These are phyloP conservation scores for Capromys pilorides DNA, from an alignment of 2,797 vertebrate species.

Conservation along the genomic window DNA sequence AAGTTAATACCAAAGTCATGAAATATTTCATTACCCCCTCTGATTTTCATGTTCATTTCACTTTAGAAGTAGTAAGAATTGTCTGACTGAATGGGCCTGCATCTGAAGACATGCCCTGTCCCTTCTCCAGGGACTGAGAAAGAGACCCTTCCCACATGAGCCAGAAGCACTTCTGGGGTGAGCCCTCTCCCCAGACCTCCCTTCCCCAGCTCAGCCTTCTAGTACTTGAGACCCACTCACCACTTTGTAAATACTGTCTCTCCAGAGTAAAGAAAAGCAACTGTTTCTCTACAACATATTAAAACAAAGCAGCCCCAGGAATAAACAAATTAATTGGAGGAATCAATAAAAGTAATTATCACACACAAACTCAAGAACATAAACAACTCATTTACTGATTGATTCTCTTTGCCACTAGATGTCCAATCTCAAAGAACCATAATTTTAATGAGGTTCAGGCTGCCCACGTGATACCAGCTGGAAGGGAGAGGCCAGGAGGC, in stretches of 20 bases:
- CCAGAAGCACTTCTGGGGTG: neutral
- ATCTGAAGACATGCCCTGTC: neutral
- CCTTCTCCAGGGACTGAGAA: neutral
- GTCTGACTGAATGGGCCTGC: neutral
- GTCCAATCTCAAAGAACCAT: slow-evolving; percentile 44
- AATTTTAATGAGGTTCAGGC: slow-evolving; percentile 2
- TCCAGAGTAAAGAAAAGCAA: slow-evolving; percentile 26
- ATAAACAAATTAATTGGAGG: slow-evolving; percentile 70
- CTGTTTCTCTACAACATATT: neutral
- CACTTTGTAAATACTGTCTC: slow-evolving; percentile 2
- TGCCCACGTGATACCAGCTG: neutral
- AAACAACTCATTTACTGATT: slow-evolving; percentile 66
- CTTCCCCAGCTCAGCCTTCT: neutral
- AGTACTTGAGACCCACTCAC: neutral
- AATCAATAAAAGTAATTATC: slow-evolving; percentile 75
- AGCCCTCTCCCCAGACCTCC: neutral
- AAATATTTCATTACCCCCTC: neutral
- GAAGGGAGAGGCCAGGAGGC: neutral
- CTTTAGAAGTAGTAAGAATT: neutral
- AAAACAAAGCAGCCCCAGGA: slow-evolving; percentile 30
- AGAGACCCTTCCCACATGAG: neutral
- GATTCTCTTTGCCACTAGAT: neutral
- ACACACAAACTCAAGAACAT: slow-evolving; percentile 65
- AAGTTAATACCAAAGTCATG: neutral
- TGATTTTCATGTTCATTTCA: neutral